phyloP scores from a whole-genome alignment of 2,797 vertebrate genomes.

The Sciurus carolinensis region DNA sequence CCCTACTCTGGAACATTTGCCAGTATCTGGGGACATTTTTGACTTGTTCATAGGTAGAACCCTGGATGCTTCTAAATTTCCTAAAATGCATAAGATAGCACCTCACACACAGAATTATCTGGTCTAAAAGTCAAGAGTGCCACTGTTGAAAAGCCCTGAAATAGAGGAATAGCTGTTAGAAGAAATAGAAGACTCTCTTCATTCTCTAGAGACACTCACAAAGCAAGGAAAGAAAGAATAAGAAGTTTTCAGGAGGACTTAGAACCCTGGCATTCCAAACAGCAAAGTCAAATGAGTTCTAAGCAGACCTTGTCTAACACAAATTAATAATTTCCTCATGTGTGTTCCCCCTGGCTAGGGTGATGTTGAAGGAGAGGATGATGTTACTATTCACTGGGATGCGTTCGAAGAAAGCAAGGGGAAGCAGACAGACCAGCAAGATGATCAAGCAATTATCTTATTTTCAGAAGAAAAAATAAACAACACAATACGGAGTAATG shows the following conservation, averaged over 20 bases:
- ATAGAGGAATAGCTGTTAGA: not conserved
- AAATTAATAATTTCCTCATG: not conserved
- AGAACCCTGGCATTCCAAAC: not conserved
- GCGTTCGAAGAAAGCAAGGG: not conserved
- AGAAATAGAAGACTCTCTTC: not conserved
- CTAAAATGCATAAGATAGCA: not conserved
- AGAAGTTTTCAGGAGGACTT: constrained; percentile 24
- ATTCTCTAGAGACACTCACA: not conserved
- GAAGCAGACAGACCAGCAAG: not conserved
- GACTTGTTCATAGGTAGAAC: not conserved
- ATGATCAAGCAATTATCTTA: not conserved
- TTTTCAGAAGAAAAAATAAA: constrained; percentile 7
- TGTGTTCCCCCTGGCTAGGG: not conserved
- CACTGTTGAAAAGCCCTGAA: not conserved
- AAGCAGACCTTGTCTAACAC: not conserved
- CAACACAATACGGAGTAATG: not conserved
- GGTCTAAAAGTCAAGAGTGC: not conserved
- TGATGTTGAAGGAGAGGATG: not conserved
- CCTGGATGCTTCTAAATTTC: not conserved
- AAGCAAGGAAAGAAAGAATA: not conserved
- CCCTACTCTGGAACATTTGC: not conserved
- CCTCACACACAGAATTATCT: not conserved
- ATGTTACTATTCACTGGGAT: not conserved
- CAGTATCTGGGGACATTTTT: not conserved
- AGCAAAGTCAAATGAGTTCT: not conserved